Evolutionary conservation across 2,113 vertebrate genomes (phyloP), one percentile per base, ranked within the genome.

Genomic region (Diphyllodes magnificus): DNA sequence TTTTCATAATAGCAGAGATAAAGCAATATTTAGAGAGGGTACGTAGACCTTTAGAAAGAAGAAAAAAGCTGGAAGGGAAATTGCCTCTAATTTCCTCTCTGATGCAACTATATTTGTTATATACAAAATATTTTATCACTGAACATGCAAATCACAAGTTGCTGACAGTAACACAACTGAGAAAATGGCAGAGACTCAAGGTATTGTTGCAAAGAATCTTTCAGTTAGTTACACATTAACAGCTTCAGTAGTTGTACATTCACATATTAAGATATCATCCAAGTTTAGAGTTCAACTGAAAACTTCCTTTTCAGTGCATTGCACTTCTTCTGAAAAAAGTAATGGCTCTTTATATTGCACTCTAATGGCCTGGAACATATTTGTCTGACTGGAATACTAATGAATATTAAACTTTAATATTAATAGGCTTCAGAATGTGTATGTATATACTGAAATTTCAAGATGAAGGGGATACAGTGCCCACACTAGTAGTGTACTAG

Each of bases 141-240:
- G 35, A 33, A 80, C 21, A 57, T 5, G 18, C 49, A 77, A 69
- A 90, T 70, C 35, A 56, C 39, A 88, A 70, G 30, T 22, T 85
- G 44, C 60, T 70, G 42, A 86, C 39, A 20, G 57, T 11, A 82
- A 45, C 57, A 53, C 5, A 35, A 61, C 15, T 31, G 50, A 54
- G 64, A 93, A 82, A 88, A 66, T 30, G 23, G 42, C 49, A 86
- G 54, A 82, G 61, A 60, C 39, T 84, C n/a, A 60, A 73, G 37
- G 57, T 22, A 25, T 16, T 71, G 72, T 92, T 95, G 33, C 76
- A 92, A 92, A 92, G 88, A 75, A 44, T 92, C 76, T 90, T 88
- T 90, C 51, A 15, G 33, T 68, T 51, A 71, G 92, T 94, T 94
- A 94, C 65, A 94, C 25, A 96, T 97, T 97, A 96, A 97, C 86